phyloP scores from a whole-genome alignment of 2,797 vertebrate species.

The Tarsius wallacei region DNA sequence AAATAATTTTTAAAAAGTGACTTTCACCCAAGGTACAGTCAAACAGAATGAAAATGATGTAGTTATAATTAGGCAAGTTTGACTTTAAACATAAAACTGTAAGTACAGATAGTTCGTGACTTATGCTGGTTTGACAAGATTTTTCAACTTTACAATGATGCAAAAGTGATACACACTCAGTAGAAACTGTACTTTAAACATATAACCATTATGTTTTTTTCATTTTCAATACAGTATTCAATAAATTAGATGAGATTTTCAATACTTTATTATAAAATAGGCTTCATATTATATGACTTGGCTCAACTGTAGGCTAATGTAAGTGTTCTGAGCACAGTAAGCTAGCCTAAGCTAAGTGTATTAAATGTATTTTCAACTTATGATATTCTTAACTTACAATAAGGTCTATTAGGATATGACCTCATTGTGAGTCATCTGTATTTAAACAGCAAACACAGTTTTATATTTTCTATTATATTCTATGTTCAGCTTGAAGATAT shows the following conservation, averaged over 20 bases:
- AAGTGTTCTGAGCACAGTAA: not conserved
- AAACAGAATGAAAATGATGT: slow-evolving; percentile 19
- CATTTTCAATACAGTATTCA: not conserved
- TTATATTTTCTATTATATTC: not conserved
- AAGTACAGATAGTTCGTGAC: not conserved
- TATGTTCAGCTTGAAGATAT: not conserved
- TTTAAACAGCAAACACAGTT: slow-evolving; percentile 4
- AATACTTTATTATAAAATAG: not conserved
- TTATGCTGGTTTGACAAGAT: not conserved
- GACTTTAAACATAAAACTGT: not conserved
- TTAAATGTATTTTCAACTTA: not conserved
- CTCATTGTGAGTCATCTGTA: not conserved
- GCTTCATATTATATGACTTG: not conserved
- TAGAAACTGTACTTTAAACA: not conserved
- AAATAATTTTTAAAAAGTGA: not conserved
- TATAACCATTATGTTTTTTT: not conserved
- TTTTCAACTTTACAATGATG: not conserved
- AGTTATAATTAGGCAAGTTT: not conserved
- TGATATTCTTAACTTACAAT: not conserved
- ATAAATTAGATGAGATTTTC: not conserved
- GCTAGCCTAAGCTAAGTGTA: not conserved
- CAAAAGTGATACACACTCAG: not conserved
- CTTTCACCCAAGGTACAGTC: not conserved
- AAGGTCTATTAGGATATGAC: not conserved
- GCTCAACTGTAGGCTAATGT: not conserved